Percentiles rank a stretch among this genome's conserved stretches.
These are phyloP conservation scores for Drosophila murphyi DNA, from an alignment of 1,140 invertebrate species.

Conservation along the genomic window DNA sequence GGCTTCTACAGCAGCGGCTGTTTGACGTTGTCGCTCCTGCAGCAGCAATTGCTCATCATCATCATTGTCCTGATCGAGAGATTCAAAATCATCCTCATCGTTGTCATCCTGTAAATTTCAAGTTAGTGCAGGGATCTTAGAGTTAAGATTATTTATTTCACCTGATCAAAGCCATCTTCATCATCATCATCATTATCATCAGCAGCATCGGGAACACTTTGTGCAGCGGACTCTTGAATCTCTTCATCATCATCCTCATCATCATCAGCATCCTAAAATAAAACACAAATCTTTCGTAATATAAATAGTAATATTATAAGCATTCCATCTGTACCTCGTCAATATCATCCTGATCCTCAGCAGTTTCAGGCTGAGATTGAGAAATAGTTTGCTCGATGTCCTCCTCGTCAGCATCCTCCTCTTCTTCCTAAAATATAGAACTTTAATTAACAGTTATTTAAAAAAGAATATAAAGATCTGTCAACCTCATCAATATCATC, in stretches of 20 bases:
- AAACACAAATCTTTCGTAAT: not conserved
- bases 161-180: slow-evolving; percentile 65
- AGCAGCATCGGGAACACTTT: slow-evolving; percentile 33
- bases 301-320: not conserved
- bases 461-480: not conserved
- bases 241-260: slow-evolving; percentile 44
- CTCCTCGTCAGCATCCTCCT: slow-evolving; percentile 40
- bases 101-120: slow-evolving; percentile 25
- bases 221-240: slow-evolving; percentile 45
- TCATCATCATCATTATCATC: slow-evolving; percentile 42
- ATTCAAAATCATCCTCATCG: slow-evolving; percentile 68
- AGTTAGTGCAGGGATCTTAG: not conserved
- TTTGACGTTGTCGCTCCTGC: slow-evolving; percentile 56
- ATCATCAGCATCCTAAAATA: slow-evolving; percentile 29
- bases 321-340: slow-evolving; percentile 5
- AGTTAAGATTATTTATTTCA: not conserved
- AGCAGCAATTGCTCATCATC: slow-evolving; percentile 67
- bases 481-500: slow-evolving; percentile 48
- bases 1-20: slow-evolving; percentile 46
- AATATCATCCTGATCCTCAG: slow-evolving; percentile 22
- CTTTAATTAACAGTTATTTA: not conserved
- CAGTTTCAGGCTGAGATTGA: slow-evolving; percentile 36
- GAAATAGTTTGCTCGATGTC: slow-evolving; percentile 37
- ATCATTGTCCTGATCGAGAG: slow-evolving; percentile 81
- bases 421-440: slow-evolving; percentile 25